Evolutionary conservation across 2,888 invertebrate genomes (phyloP), one percentile per base, ranked within the genome.

Genomic region (Thera britannica): DNA sequence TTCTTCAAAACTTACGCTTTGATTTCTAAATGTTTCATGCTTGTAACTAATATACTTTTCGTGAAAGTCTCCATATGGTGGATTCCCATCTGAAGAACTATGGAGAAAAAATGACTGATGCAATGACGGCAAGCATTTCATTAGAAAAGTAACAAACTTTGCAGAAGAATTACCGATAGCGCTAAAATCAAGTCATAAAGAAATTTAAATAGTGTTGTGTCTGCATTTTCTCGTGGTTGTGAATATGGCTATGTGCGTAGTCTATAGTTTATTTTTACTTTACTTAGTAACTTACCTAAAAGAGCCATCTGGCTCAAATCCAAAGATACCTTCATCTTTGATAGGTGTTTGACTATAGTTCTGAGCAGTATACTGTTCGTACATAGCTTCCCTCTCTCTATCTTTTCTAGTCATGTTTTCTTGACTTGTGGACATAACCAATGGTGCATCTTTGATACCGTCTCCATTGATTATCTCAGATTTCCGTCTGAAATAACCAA

Each of bases 61-160:
- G 88, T 97, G 97, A 88, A 97, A 97, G 86, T 97, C 97, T 94
- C 97, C 95, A 83, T 95, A 95, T 83, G 95, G 90, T 85, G 89
- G 92, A 91, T 93, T 93, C 71, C 93, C 93, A 86, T 94, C 94
- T 83, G 94, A 94, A 88, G 94, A 94, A 92, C 94, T 94, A 94
- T 86, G 90, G 90, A 93, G 90, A 93, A 87, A 92, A 89, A 81
- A 87, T 87, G 86, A 77, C 67, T 70, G 67, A 87, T 89, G 88
- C 86, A 85, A 86, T 86, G 85, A 81, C 84, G 83, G 82, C 81
- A 88, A 88, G 90, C 70, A 68, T 52, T 61, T 71, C 7, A 62
- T 60, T 48, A 48, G 58, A 41, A 72, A 64, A 44, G 44, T 67
- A 12, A 52, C 38, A 52, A n/a, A 60, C 35, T 56, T 59, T 55